phyloP scores from a whole-genome alignment of 2,797 vertebrate genomes.

The Gouania willdenowi region DNA sequence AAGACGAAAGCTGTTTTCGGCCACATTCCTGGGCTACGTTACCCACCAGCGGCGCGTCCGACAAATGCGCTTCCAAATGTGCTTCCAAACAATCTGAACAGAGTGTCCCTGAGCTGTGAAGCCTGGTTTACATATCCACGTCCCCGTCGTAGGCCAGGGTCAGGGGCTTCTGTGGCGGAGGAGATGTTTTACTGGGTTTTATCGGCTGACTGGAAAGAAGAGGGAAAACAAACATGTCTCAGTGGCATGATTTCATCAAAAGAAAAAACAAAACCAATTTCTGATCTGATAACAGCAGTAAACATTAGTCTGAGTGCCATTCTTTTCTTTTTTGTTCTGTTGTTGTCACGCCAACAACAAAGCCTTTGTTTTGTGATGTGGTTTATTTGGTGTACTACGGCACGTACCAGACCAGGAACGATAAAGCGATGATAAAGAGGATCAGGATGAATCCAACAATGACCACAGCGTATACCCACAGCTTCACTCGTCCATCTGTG shows the following conservation, averaged over 20 bases:
- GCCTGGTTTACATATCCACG: conserved; percentile 86
- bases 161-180: conserved; percentile 92
- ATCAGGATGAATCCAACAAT: conserved; percentile 89
- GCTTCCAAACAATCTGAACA: conserved; percentile 17
- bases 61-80: conserved; percentile 1
- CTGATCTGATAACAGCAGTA: conserved; percentile 43
- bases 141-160: conserved; percentile 96
- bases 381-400: conserved; percentile 6
- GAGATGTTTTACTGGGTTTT: conserved; percentile 82
- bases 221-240: conserved; percentile 4
- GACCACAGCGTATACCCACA: conserved; percentile 95
- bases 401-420: conserved; percentile 94
- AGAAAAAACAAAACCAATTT: conserved; percentile 23
- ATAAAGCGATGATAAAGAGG: conserved; percentile 86
- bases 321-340: conserved; percentile 1
- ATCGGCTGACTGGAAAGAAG: conserved; percentile 77
- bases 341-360: background rate
- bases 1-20: conserved; percentile 7
- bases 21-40: background rate
- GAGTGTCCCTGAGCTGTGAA: conserved; percentile 27
- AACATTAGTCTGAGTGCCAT: conserved; percentile 12
- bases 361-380: conserved; percentile 1
- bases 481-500: conserved; percentile 93
- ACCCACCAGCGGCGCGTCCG: conserved; percentile 10
- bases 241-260: too few relatives aligned